Percentiles rank a stretch among this genome's conserved stretches.
These are phyloP conservation scores for Charaxes varanes DNA, from an alignment of 1,140 invertebrate species.

Conservation along the genomic window DNA sequence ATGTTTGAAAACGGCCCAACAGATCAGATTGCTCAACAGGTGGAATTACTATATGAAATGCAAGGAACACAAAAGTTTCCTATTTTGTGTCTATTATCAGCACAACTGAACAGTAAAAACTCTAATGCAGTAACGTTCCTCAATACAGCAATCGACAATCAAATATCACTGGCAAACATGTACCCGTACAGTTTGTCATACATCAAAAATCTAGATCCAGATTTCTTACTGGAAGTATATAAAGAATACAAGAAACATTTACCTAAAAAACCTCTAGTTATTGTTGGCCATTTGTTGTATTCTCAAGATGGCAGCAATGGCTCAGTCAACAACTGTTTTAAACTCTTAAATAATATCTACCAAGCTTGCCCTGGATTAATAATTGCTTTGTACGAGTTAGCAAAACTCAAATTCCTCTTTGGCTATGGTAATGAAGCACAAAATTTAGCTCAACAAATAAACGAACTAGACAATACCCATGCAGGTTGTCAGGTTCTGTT, in stretches of 20 bases:
- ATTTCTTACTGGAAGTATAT: conserved; percentile 88
- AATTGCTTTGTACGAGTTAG: conserved; percentile 83
- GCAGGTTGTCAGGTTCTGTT: conserved; percentile 90
- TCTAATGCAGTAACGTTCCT: conserved; percentile 78
- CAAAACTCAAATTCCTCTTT: conserved; percentile 86
- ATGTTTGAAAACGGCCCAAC: conserved; percentile 76
- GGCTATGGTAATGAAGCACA: conserved; percentile 83
- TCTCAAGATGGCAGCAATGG: conserved; percentile 59
- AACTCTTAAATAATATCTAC: conserved; percentile 82
- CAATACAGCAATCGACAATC: conserved; percentile 81
- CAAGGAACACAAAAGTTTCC: conserved; percentile 78
- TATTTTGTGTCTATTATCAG: conserved; percentile 81
- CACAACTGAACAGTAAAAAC: conserved; percentile 78
- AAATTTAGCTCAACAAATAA: conserved; percentile 80
- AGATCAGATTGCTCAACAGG: conserved; percentile 86
- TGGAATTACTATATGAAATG: conserved; percentile 91
- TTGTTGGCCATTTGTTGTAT: conserved; percentile 57
- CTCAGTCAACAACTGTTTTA: conserved; percentile 72
- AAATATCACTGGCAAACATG: conserved; percentile 77
- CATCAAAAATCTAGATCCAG: conserved; percentile 85
- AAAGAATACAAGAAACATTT: conserved; percentile 85
- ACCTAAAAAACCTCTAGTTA: conserved; percentile 76
- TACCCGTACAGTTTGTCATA: conserved; percentile 85
- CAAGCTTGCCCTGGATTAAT: conserved; percentile 89
- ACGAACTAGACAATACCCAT: conserved; percentile 85